Conservation (phyloP, 2,888 invertebrate genomes). For the Dryococelus australis region DNA sequence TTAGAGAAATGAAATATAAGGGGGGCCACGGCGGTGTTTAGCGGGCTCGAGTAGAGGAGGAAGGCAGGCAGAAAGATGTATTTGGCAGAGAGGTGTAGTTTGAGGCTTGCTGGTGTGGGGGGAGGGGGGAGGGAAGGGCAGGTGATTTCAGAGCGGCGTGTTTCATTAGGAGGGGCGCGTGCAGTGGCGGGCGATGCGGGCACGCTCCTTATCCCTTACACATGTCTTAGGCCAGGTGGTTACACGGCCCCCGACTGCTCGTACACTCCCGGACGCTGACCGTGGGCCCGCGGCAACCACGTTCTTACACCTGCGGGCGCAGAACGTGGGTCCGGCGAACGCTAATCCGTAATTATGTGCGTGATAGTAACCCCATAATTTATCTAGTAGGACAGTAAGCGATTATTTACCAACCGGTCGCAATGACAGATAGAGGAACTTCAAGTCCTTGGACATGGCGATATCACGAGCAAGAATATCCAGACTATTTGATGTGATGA, state of each 20-base stretch:
- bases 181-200: background rate
- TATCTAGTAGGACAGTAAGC: too few relatives aligned
- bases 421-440: too few relatives aligned
- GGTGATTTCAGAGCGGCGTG: constrained; percentile 16
- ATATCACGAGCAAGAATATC: too few relatives aligned
- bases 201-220: constrained; percentile 13
- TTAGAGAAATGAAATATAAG: constrained; percentile 9
- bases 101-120: too few relatives aligned
- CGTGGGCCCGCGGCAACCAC: background rate
- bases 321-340: background rate
- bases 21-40: background rate
- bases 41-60: background rate
- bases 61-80: constrained; percentile 5
- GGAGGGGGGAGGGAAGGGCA: background rate
- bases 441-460: too few relatives aligned
- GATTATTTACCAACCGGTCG: too few relatives aligned
- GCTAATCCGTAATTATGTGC: too few relatives aligned
- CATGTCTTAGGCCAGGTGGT: constrained; percentile 7
- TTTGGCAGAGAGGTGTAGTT: background rate
- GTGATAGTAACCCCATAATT: too few relatives aligned
- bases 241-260: background rate
- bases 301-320: background rate
- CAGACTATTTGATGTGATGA: too few relatives aligned
- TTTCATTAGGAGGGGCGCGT: constrained; percentile 7
- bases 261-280: background rate